Evolutionary conservation across 2,113 vertebrate genomes (phyloP).

Genomic region (Lanius collurio): DNA sequence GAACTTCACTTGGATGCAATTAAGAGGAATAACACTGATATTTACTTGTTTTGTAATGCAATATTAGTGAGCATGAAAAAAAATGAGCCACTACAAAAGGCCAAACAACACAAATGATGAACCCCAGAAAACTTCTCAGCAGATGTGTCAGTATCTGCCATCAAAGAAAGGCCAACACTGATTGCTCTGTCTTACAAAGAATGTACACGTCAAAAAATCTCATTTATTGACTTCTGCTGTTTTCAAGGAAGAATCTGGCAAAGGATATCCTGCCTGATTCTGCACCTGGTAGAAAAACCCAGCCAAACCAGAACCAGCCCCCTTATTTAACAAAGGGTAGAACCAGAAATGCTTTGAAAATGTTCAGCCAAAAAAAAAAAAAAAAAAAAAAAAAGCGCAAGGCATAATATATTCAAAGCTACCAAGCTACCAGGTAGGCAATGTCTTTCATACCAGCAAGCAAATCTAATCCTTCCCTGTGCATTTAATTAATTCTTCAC

Average conservation of each 20-base stretch:
- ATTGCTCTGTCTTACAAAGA: neutral
- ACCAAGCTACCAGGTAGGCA: neutral
- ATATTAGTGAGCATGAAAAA: neutral
- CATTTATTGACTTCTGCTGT: neutral
- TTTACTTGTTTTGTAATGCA: neutral
- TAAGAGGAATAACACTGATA: neutral
- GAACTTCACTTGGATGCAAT: neutral
- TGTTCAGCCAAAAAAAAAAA: neutral
- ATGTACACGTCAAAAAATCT: neutral
- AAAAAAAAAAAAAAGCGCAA: neutral
- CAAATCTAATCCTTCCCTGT: neutral
- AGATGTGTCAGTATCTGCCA: fast-evolving
- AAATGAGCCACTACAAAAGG: neutral
- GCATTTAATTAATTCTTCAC: neutral
- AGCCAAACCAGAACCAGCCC: neutral
- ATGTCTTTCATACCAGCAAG: neutral
- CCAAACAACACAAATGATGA: neutral
- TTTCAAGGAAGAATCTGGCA: neutral
- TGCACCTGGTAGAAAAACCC: neutral
- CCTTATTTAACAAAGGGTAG: neutral
- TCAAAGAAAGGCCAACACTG: fast-evolving
- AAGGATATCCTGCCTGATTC: neutral
- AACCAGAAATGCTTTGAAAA: neutral
- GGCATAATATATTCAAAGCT: neutral
- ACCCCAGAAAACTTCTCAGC: neutral